These are phyloP conservation scores for Dicranocentrus wangi DNA, from an alignment of 2,888 invertebrate species.

Conservation along the genomic window DNA sequence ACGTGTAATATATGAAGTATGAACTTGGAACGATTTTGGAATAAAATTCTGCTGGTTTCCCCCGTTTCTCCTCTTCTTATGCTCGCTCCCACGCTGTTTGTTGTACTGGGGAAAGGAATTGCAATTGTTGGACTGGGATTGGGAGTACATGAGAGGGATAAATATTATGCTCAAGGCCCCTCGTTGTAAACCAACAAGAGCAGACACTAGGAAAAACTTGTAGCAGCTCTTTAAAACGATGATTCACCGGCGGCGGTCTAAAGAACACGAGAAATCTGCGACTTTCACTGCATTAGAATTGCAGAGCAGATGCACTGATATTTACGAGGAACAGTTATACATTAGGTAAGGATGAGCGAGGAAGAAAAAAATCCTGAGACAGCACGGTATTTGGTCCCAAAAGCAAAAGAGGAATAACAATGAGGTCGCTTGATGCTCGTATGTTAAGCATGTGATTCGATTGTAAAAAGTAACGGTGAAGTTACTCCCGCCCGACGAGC, in stretches of 20 bases:
- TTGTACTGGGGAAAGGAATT: too few relatives aligned
- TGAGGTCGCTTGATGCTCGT: slow-evolving; percentile 40
- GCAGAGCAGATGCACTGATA: slow-evolving; percentile 35
- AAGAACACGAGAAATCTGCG: slow-evolving; percentile 31
- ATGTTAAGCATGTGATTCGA: slow-evolving; percentile 43
- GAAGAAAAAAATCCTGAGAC: slow-evolving; percentile 25
- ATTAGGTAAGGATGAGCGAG: background rate
- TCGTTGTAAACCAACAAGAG: slow-evolving; percentile 22
- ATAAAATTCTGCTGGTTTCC: too few relatives aligned
- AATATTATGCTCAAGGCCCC: slow-evolving; percentile 37
- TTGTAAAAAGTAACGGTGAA: slow-evolving; percentile 26
- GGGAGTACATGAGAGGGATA: background rate
- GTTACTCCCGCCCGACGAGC: background rate
- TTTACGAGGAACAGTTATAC: slow-evolving; percentile 29
- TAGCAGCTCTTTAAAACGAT: background rate
- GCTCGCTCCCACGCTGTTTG: too few relatives aligned
- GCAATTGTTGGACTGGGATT: slow-evolving; percentile 24
- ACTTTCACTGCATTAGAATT: slow-evolving; percentile 43
- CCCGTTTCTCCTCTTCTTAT: too few relatives aligned
- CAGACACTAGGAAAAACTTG: background rate
- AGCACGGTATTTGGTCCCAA: slow-evolving; percentile 42
- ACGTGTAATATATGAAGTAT: too few relatives aligned
- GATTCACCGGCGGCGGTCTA: slow-evolving; percentile 14
- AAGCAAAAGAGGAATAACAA: slow-evolving; percentile 51
- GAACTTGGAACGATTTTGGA: too few relatives aligned